Conservation (phyloP, 1,140 invertebrate genomes). For the Drosophila pruinosa region DNA sequence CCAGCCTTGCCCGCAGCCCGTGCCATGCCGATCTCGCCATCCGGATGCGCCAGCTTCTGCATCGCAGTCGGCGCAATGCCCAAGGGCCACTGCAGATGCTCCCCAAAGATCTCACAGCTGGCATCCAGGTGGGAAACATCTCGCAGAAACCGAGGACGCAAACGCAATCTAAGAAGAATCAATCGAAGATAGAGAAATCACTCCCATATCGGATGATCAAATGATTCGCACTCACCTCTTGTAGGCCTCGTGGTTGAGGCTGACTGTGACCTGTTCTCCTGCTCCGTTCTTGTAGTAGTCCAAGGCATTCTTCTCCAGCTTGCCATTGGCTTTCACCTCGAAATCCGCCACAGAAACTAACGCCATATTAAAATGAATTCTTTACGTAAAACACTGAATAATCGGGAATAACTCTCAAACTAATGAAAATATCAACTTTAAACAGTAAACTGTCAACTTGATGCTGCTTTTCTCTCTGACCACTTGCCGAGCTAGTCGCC, state of each 20-base stretch:
- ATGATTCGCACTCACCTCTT: slow-evolving; percentile 59
- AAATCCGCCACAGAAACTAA: slow-evolving; percentile 91
- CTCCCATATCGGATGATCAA: background rate
- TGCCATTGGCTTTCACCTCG: slow-evolving; percentile 87
- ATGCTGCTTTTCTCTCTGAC: slow-evolving; percentile 4
- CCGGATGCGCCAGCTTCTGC: slow-evolving; percentile 95
- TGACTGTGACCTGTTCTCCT: slow-evolving; percentile 90
- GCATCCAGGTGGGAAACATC: slow-evolving; percentile 89
- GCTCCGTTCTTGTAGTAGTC: slow-evolving; percentile 96
- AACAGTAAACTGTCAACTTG: background rate
- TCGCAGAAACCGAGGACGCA: slow-evolving; percentile 91
- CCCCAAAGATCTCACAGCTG: slow-evolving; percentile 87
- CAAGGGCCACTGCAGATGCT: slow-evolving; percentile 90
- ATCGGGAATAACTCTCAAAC: background rate
- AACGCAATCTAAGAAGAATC: no score
- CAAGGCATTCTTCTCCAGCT: slow-evolving; percentile 87
- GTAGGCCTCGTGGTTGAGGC: slow-evolving; percentile 91
- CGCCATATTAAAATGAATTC: slow-evolving; percentile 41
- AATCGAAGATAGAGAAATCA: background rate
- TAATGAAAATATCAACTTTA: no score
- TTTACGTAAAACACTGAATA: background rate
- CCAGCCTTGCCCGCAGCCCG: slow-evolving; percentile 89
- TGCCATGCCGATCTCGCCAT: slow-evolving; percentile 94
- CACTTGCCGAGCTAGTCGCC: background rate
- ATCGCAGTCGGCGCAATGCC: slow-evolving; percentile 96